Evolutionary conservation across 37 sponge, comb jelly and placozoan genomes (phyloP), one percentile per base, ranked within the genome.

Genomic region (Oopsacas minuta): DNA sequence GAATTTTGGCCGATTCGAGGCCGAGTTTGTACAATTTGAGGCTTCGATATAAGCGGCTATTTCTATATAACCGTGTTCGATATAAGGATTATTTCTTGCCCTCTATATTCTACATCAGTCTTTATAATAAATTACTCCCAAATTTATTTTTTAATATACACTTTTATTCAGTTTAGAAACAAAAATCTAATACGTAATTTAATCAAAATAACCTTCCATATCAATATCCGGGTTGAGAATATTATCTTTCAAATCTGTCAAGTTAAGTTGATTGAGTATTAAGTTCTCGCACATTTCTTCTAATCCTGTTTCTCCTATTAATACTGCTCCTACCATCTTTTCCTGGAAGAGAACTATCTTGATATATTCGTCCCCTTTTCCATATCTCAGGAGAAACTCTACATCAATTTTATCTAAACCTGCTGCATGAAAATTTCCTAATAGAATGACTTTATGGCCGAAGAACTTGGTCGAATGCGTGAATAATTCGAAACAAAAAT

Each of bases 201-300:
- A 95, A 90, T 99, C 99, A 89, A 99, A 99, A 46, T 92, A 99
- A 52, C 95, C 99, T 39, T 95, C 96, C 52, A 99, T 95, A 83
- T 99, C 99, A 15, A 99, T 86, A 61, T 85, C 52, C 23, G 99
- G 99, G 81, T 99, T 92, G 83, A 99, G 86, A 37, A 99, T 84
- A 10, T 85, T 53, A 42, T 99, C 96, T 36, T 94, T 94, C 86
- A 89, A 90, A 37, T 82, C 52, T 38, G 85, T 91, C 37, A 99
- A 84, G 83, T 99, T 96, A 89, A 94, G 87, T 85, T 91, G 93
- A 81, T 99, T 94, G 34, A 99, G 83, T 35, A 99, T 99, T 37
- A 99, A 83, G 52, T 99, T 99, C 84, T 95, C 99, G 90, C 93
- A 94, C 38, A 94, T 95, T 51, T 98, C 99, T 95, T 95, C 99